phyloP scores from a whole-genome alignment of 1,140 invertebrate genomes.

The Palaemon carinicauda region DNA sequence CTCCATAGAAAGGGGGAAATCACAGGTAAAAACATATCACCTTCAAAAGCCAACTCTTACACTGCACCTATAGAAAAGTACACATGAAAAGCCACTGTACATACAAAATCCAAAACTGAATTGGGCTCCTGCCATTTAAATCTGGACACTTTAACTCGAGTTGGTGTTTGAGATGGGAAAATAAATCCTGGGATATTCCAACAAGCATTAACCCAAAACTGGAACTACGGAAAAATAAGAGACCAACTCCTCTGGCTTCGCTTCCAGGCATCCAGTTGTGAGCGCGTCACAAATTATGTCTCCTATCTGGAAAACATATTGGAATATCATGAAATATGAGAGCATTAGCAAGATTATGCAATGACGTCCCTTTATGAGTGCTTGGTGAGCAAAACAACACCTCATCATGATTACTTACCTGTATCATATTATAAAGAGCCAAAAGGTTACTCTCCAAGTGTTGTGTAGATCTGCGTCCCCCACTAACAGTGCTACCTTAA shows the following conservation, averaged over 20 bases:
- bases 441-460: slow-evolving; percentile 54
- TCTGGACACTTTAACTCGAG: too few relatives aligned
- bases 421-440: slow-evolving; percentile 43
- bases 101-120: too few relatives aligned
- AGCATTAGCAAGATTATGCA: slow-evolving; percentile 33
- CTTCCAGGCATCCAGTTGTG: slow-evolving; percentile 25
- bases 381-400: slow-evolving; percentile 42
- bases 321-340: slow-evolving; percentile 39
- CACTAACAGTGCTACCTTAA: slow-evolving; percentile 27
- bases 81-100: too few relatives aligned
- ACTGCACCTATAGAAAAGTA: too few relatives aligned
- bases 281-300: slow-evolving; percentile 21
- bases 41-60: too few relatives aligned
- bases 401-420: slow-evolving; percentile 39
- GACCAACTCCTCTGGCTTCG: slow-evolving; percentile 27
- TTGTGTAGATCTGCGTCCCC: slow-evolving; percentile 12
- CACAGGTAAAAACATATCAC: too few relatives aligned
- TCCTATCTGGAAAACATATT: slow-evolving; percentile 49
- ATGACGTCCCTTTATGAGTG: slow-evolving; percentile 30
- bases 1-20: too few relatives aligned
- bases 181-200: too few relatives aligned
- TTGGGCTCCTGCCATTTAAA: too few relatives aligned
- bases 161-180: too few relatives aligned
- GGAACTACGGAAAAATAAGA: slow-evolving; percentile 18
- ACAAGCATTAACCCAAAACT: slow-evolving; percentile 5